Conservation (phyloP, 2,888 invertebrate genomes). For the Parnassius apollo region DNA sequence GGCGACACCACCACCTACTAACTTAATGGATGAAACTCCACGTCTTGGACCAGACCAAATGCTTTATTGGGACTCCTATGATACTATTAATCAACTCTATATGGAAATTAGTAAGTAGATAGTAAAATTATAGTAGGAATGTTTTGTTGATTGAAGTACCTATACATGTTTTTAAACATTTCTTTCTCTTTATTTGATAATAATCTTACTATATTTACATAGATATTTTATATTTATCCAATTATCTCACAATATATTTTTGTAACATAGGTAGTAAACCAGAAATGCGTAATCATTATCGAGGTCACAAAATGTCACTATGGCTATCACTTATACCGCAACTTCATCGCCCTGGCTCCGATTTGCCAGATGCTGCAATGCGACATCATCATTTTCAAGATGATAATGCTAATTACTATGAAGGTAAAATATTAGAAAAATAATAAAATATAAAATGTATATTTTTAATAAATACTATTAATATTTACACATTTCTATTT, state of each 20-base stretch:
- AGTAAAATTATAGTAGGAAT: not conserved
- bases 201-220: no score
- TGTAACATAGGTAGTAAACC: slow-evolving; percentile 82
- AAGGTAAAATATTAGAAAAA: slow-evolving; percentile 75
- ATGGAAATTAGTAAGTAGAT: slow-evolving; percentile 86
- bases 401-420: slow-evolving; percentile 88
- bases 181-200: no score
- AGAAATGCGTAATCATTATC: slow-evolving; percentile 93
- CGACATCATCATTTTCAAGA: slow-evolving; percentile 93
- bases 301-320: slow-evolving; percentile 95
- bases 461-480: not conserved
- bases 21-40: slow-evolving; percentile 63
- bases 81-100: slow-evolving; percentile 94
- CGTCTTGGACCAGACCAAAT: slow-evolving; percentile 72
- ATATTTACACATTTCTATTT: not conserved
- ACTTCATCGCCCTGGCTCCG: slow-evolving; percentile 90
- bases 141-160: not conserved
- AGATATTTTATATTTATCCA: not conserved
- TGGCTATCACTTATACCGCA: slow-evolving; percentile 96
- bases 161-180: not conserved
- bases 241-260: slow-evolving; percentile 34
- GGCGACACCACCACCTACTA: slow-evolving; percentile 80
- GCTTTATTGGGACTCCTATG: slow-evolving; percentile 94
- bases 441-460: no score
- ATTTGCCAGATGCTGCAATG: slow-evolving; percentile 89